Evolutionary conservation across 2,888 invertebrate genomes (phyloP), one percentile per base, ranked within the genome.

Genomic region (Agrilus cyanescens): DNA sequence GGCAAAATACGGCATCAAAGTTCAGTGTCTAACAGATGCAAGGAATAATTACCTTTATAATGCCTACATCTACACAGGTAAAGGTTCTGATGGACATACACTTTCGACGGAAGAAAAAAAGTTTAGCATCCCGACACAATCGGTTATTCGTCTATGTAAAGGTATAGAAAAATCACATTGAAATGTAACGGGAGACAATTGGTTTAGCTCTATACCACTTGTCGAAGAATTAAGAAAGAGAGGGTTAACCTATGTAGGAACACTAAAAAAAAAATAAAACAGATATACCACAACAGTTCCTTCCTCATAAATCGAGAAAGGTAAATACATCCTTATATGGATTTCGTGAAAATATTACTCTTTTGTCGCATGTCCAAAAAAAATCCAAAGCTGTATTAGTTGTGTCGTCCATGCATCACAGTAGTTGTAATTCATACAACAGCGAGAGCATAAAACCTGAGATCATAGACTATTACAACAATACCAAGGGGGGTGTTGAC

Each of bases 241-340:
- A n/a, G 33, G 42, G 38, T 32, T 45, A n/a, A 49, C 45, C 20
- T 49, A 51, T 45, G 48, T 55, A 12, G 56, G 57, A 1, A 54
- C 55, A 6, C 39, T 58, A 41, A 50, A 48, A 58, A n/a, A n/a
- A 56, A 50, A 57, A 58, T 42, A 58, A 56, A 49, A 45, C 45
- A 30, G 53, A 55, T 45, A 51, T 57, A 43, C 56, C 56, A 16
- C 8, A 38, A 32, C 49, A 55, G 46, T 58, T 59, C 51, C 46
- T 50, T 39, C 53, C 55, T 35, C 40, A 44, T 16, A 48, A 47
- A 43, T 37, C 33, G 30, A 46, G 46, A 48, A 13, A 20, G 40
- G 48, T 40, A 36, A 45, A 38, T 18, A 46, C 40, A 34, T 32
- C 38, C 32, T 37, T 49, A 16, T 56, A 45, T 47, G 53, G 53